Conservation (phyloP, 2,888 invertebrate species). For the Cacoxenus indagator region DNA sequence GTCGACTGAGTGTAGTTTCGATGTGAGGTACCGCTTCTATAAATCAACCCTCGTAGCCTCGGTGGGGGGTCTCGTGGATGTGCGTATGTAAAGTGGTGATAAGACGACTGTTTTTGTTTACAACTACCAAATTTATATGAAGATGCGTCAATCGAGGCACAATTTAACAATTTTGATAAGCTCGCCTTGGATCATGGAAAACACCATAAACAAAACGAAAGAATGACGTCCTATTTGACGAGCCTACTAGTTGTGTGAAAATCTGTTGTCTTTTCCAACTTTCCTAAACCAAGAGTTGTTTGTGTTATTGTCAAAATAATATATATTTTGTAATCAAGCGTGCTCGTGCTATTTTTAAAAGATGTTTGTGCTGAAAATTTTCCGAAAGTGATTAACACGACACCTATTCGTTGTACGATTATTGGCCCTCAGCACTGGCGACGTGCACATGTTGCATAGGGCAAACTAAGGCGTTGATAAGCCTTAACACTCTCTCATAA, state of each 20-base stretch:
- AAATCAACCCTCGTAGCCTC: conserved; percentile 33
- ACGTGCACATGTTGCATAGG: background rate
- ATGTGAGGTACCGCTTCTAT: background rate
- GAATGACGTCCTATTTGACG: background rate
- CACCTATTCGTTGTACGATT: background rate
- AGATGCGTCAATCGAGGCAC: conserved; percentile 55
- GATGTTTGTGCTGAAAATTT: conserved; percentile 7
- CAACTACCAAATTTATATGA: conserved; percentile 34
- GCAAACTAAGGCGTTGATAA: background rate
- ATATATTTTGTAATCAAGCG: background rate
- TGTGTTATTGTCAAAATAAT: background rate
- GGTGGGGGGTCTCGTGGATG: conserved; percentile 45
- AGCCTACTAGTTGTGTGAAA: too few species aligned
- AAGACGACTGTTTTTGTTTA: conserved; percentile 54
- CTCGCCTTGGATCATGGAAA: background rate
- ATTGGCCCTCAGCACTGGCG: background rate
- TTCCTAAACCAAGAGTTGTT: too few species aligned
- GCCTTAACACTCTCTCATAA: too few species aligned
- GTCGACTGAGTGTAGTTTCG: background rate
- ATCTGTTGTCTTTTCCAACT: too few species aligned
- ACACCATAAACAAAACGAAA: background rate
- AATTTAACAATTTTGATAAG: conserved; percentile 11
- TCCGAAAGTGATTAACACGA: conserved; percentile 3
- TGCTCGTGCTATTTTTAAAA: conserved; percentile 7
- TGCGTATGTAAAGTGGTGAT: conserved; percentile 33